Evolutionary conservation across 2,888 invertebrate genomes (phyloP).

Genomic region (Encarsia formosa): DNA sequence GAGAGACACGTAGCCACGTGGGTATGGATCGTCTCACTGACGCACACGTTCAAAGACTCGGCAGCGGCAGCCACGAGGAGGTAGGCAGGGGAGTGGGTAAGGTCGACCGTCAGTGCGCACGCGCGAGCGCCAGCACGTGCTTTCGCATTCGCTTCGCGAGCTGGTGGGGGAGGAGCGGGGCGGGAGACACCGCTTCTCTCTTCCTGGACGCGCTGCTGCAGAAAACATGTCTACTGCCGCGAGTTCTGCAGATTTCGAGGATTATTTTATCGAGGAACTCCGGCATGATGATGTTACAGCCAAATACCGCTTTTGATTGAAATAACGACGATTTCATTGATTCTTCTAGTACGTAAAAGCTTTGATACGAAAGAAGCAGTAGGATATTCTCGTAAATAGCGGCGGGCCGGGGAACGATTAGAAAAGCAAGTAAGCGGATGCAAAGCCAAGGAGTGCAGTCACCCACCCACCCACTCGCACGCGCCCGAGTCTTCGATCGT

Average conservation of each 20-base stretch:
- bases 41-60: no score
- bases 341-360: no score
- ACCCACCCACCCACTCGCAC: no score
- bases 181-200: not conserved
- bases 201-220: not conserved
- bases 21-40: conserved; percentile 22
- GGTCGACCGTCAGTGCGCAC: conserved; percentile 8
- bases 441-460: no score
- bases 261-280: no score
- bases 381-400: not conserved
- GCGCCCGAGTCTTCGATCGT: not conserved
- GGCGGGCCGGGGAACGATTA: not conserved
- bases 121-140: not conserved
- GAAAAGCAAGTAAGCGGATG: no score
- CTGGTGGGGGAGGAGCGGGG: not conserved
- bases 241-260: no score
- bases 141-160: not conserved
- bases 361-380: no score
- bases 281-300: no score
- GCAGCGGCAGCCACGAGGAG: not conserved
- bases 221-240: no score
- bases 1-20: conserved; percentile 10
- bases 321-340: no score
- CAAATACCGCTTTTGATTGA: no score
- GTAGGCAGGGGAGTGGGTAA: conserved; percentile 15